Conservation (phyloP, 2,113 vertebrate genomes). For the Aleadryas rufinucha region DNA sequence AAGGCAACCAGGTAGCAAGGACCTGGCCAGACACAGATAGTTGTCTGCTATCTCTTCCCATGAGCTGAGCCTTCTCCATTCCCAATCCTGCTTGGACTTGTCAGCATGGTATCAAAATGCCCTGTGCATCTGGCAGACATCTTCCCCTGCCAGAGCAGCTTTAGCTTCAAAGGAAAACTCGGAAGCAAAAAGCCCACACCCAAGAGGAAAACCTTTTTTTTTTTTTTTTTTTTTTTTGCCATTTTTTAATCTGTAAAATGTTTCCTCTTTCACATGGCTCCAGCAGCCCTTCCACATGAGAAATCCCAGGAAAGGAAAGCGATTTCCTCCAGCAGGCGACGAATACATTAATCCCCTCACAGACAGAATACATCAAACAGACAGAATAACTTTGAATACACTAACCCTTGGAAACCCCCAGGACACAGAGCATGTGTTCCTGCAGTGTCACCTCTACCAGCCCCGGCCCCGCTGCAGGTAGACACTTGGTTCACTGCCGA, state of each 20-base stretch:
- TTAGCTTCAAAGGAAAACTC: constrained; percentile 23
- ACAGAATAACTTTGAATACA: neutral
- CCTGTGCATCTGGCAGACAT: neutral
- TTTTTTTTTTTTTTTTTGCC: neutral
- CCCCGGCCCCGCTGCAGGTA: neutral
- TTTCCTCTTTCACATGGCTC: constrained; percentile 25
- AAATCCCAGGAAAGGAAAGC: constrained; percentile 27
- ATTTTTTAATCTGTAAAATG: neutral
- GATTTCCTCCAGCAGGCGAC: neutral
- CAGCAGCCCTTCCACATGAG: neutral
- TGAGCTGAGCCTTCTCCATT: neutral
- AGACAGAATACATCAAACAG: neutral
- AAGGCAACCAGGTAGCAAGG: neutral
- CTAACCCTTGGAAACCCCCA: neutral
- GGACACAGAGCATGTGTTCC: neutral
- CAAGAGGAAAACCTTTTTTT: neutral
- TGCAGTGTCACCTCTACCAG: neutral
- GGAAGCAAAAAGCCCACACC: constrained; percentile 5
- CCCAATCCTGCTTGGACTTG: neutral
- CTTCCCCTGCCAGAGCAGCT: neutral
- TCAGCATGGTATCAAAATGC: neutral
- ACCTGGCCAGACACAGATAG: neutral
- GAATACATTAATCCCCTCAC: neutral
- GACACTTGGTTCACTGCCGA: neutral
- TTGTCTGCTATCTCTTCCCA: neutral